phyloP scores from a whole-genome alignment of 2,113 vertebrate genomes.

The Archilochus colubris region DNA sequence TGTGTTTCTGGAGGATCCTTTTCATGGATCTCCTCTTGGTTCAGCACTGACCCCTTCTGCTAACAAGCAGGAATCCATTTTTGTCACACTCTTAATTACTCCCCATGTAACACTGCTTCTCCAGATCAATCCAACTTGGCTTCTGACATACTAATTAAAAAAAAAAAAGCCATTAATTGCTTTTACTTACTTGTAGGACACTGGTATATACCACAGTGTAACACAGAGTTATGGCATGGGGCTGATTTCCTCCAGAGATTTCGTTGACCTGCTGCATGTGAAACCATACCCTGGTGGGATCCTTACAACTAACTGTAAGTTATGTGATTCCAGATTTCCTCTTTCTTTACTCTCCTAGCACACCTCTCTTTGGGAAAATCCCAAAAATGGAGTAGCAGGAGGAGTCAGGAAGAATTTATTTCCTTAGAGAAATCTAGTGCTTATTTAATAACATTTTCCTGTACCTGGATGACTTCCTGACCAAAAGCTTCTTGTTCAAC shows the following conservation, averaged over 20 bases:
- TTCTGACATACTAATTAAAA: neutral
- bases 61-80: neutral
- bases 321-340: neutral
- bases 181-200: constrained; percentile 57
- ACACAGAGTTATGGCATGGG: constrained; percentile 76
- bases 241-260: constrained; percentile 71
- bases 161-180: neutral
- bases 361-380: too few relatives aligned
- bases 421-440: neutral
- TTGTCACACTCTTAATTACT: neutral
- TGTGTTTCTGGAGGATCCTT: neutral
- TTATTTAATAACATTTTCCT: neutral
- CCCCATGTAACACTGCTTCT: neutral
- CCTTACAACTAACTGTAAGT: constrained; percentile 75
- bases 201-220: constrained; percentile 64
- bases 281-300: constrained; percentile 56
- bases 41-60: neutral
- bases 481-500: neutral
- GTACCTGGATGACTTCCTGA: neutral
- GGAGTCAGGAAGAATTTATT: neutral
- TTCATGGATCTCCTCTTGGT: neutral
- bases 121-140: neutral
- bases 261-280: constrained; percentile 68
- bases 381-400: too few relatives aligned
- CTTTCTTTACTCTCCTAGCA: neutral